Base-by-base conservation (phyloP, 2,113 vertebrate species). In the Canis aureus region DNA sequence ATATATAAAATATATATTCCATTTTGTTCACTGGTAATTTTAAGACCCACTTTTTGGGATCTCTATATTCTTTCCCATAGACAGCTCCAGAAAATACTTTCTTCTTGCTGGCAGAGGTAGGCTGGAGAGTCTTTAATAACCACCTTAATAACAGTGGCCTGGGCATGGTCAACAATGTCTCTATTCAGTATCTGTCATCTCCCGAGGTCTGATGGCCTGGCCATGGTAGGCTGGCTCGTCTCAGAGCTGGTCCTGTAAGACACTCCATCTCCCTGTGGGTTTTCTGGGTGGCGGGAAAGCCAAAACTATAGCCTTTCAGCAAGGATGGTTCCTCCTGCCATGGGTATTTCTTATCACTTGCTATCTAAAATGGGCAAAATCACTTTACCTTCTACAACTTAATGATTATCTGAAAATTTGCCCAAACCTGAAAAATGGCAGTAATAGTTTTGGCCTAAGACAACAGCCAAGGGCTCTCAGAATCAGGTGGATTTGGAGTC, bases 211-310 rank as follows among this genome's bases (percentile, higher is more conserved):
- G 87, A 90, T 62, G 69, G 62, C 84, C 86, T 60, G 80, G 82
- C 82, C 95, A 69, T 96, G 89, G 97, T 95, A 91, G 82, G 38
- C 95, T 92, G 76, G 92, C 74, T 79, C 9, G 13, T 94, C 79
- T 96, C 92, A 53, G 89, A 91, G 0, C 67, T 79, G n/a, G 38
- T 49, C 94, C 55, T 67, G 4, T 51, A 80, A 92, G n/a, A 96
- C 76, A 71, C 71, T 91, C 59, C 35, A 6, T 87, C 94, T 67
- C 80, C 60, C 62, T 16, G 11, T 16, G 38, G 64, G 64, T 60
- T 7, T 71, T 67, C 29, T 79, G 64, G 3, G 11, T 49, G 11
- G 60, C 66, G 43, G 29, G 49, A 86, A 11, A 62, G n/a, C 59
- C 27, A 43, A 11, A 17, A 19, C 29, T 23, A 11, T 23, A 38